Percentiles rank a stretch among this genome's conserved stretches.
These are phyloP conservation scores for Lamellibrachia luymesi DNA, from an alignment of 1,140 invertebrate genomes.

Conservation along the genomic window DNA sequence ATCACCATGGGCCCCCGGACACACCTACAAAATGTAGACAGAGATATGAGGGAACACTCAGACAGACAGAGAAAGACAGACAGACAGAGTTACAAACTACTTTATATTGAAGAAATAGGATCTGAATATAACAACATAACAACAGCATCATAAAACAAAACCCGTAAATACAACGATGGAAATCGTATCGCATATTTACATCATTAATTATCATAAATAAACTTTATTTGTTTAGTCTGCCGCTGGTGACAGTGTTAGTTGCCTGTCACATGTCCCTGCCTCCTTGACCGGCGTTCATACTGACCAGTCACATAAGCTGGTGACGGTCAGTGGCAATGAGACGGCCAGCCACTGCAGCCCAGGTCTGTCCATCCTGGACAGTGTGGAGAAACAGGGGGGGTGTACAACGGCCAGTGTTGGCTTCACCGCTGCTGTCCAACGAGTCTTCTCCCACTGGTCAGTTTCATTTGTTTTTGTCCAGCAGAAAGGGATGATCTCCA, in stretches of 20 bases:
- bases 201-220: not conserved
- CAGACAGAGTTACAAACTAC: no score
- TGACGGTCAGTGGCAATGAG: not conserved
- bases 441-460: not conserved
- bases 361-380: not conserved
- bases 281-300: not conserved
- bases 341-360: not conserved
- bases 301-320: not conserved
- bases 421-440: constrained; percentile 8
- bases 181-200: no score
- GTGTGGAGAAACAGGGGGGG: constrained; percentile 15
- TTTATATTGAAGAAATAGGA: no score
- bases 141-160: no score
- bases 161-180: no score
- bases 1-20: no score
- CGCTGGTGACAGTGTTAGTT: not conserved
- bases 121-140: no score
- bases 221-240: not conserved
- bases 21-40: no score
- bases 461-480: not conserved
- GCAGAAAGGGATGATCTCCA: not conserved
- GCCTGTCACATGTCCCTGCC: not conserved
- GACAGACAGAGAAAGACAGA: no score
- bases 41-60: no score
- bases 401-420: not conserved